Percentiles rank a stretch among this genome's conserved stretches.
phyloP scores from a whole-genome alignment of 2,113 vertebrate genomes.

The Corynorhinus townsendii region DNA sequence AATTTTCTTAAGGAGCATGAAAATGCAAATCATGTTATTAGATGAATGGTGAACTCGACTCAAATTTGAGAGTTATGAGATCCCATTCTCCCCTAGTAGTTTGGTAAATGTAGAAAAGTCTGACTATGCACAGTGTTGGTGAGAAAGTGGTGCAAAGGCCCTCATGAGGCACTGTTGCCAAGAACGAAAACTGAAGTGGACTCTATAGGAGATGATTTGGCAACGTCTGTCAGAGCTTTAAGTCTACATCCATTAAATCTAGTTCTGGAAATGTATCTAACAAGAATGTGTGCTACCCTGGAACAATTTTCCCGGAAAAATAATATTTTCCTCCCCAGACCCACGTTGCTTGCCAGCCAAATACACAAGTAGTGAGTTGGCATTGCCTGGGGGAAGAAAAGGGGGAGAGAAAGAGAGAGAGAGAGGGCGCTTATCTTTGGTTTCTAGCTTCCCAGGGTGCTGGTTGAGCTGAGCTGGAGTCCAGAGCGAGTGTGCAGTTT shows the following conservation, averaged over 20 bases:
- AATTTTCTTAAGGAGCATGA: not conserved
- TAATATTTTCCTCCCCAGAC: not conserved
- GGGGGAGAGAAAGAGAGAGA: no score
- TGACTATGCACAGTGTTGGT: not conserved
- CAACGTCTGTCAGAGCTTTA: not conserved
- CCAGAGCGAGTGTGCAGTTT: not conserved
- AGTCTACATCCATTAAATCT: not conserved
- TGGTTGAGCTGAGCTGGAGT: not conserved
- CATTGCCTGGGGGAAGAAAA: not conserved
- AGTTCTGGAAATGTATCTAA: not conserved
- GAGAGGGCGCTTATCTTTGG: not conserved
- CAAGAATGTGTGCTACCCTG: not conserved
- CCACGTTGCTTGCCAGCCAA: not conserved
- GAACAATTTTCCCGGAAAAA: not conserved
- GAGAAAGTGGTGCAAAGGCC: not conserved
- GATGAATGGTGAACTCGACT: not conserved
- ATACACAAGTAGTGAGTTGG: not conserved
- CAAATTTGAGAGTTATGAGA: not conserved
- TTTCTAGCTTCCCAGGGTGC: not conserved
- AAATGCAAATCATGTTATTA: not conserved
- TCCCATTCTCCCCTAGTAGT: not conserved
- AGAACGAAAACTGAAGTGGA: not conserved
- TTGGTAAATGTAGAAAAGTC: not conserved
- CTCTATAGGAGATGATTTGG: not conserved
- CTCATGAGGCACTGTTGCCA: rapidly evolving